Percentiles rank a stretch among this genome's conserved stretches.
These are phyloP conservation scores for Anguilla obscura DNA, from an alignment of 2,797 vertebrate genomes.

Conservation along the genomic window DNA sequence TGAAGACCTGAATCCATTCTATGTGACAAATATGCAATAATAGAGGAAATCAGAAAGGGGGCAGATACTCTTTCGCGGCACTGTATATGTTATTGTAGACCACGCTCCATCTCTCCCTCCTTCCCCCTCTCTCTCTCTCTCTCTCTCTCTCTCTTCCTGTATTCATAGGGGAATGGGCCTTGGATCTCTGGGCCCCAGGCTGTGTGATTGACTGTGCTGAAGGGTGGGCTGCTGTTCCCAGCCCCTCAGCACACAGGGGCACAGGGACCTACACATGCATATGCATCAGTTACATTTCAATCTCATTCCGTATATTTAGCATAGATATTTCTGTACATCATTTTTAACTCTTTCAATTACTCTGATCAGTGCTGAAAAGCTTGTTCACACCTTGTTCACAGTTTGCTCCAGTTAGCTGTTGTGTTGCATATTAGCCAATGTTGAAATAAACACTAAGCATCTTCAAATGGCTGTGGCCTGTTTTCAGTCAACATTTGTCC, in stretches of 20 bases:
- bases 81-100: neutral
- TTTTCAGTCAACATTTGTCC: too few relatives aligned
- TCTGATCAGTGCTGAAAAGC: neutral
- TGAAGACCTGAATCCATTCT: too few relatives aligned
- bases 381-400: neutral
- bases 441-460: neutral
- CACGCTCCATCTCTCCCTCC: neutral
- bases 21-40: too few relatives aligned
- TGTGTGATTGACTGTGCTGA: neutral
- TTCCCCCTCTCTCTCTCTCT: neutral
- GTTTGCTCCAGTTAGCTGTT: neutral
- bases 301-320: neutral
- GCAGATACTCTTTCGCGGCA: neutral
- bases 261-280: neutral
- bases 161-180: neutral
- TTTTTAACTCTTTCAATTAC: neutral
- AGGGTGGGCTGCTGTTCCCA: neutral
- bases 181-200: neutral
- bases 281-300: neutral
- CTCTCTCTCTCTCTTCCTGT: neutral
- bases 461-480: too few relatives aligned
- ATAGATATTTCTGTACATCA: neutral
- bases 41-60: too few relatives aligned
- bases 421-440: neutral
- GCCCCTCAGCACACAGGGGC: neutral